Conservation (phyloP, 2,113 vertebrate species). For the Pelecanus crispus region DNA sequence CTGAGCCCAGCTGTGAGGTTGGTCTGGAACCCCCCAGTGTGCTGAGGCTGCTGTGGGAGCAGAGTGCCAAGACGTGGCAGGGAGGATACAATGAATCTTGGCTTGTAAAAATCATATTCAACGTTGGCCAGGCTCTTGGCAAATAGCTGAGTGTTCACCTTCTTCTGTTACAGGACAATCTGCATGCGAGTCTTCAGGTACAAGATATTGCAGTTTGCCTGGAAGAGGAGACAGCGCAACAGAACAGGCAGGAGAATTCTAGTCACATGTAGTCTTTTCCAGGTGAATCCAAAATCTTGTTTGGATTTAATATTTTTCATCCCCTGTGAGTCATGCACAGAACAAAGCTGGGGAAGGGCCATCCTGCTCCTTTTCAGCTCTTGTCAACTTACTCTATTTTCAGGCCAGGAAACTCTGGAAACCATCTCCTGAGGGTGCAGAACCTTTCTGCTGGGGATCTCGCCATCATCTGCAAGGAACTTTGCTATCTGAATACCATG, state of each 20-base stretch:
- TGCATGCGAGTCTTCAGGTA: constrained; percentile 83
- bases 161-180: constrained; percentile 77
- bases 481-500: constrained; percentile 76
- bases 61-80: background rate
- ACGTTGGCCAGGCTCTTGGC: constrained; percentile 74
- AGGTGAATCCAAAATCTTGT: background rate
- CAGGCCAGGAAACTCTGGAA: constrained; percentile 59
- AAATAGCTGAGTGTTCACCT: constrained; percentile 76
- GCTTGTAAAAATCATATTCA: constrained; percentile 80
- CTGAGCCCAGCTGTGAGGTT: background rate
- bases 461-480: constrained; percentile 64
- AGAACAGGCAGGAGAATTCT: background rate
- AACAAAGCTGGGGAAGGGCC: background rate
- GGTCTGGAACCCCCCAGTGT: background rate
- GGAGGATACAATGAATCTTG: constrained; percentile 80
- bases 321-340: background rate
- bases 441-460: constrained; percentile 43
- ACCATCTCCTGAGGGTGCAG: constrained; percentile 33
- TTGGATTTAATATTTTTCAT: background rate
- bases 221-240: background rate
- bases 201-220: constrained; percentile 81
- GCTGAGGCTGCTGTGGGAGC: background rate
- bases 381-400: constrained; percentile 75
- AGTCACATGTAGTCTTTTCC: background rate
- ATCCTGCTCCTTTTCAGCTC: background rate